A percentile compares a stretch with the other conserved stretches of the same genome.
Evolutionary conservation across 2,888 invertebrate species (phyloP).

Genomic region (Drosophila emarginata): DNA sequence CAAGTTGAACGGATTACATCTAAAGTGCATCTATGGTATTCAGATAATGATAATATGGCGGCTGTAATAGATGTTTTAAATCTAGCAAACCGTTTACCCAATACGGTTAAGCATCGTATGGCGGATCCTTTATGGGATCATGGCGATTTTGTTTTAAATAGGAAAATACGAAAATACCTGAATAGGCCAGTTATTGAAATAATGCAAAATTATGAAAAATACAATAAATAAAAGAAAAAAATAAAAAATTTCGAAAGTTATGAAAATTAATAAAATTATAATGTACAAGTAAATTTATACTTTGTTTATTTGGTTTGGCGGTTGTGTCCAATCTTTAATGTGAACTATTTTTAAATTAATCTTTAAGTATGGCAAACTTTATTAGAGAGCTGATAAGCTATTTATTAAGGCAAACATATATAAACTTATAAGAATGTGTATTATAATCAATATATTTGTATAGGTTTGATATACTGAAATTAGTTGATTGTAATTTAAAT

Average conservation of each 20-base stretch:
- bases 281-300: neutral
- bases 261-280: conserved; percentile 45
- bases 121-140: conserved; percentile 66
- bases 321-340: neutral
- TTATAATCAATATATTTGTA: neutral
- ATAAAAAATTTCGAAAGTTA: no score
- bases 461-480: no score
- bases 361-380: neutral
- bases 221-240: neutral
- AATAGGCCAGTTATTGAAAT: conserved; percentile 67
- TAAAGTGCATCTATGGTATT: conserved; percentile 69
- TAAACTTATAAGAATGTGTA: neutral
- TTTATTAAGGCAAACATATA: neutral
- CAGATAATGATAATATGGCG: conserved; percentile 68
- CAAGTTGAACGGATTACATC: conserved; percentile 59
- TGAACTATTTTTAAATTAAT: conserved; percentile 3
- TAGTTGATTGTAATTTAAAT: neutral
- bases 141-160: conserved; percentile 56
- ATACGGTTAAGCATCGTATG: conserved; percentile 56
- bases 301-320: neutral
- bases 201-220: conserved; percentile 57
- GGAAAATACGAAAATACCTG: conserved; percentile 50
- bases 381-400: neutral
- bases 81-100: conserved; percentile 57
- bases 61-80: conserved; percentile 68